Base-by-base conservation (phyloP, 1,140 invertebrate genomes). In the Microplitis mediator region DNA sequence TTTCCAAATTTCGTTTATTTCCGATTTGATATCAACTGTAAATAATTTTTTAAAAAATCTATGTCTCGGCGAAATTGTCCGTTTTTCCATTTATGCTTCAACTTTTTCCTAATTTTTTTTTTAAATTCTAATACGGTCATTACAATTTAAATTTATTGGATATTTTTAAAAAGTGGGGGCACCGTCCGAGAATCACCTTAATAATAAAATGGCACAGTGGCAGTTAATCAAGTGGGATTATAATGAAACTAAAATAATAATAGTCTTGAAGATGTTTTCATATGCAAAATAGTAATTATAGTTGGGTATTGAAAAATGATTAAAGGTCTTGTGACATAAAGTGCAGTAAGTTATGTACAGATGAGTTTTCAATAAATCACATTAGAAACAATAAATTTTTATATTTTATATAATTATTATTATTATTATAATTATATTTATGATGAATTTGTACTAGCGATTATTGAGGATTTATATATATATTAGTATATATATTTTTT, bases 361-460 rank as follows among this genome's bases (percentile, higher is more conserved):
- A 75, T 73, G 72, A 71, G 68, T 75, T 73, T 75, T 75, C 74
- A 75, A 75, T 75, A 75, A 75, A 75, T 69, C 50, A 71, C 71
- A 73, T 64, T 73, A 75, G 64, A 72, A 73, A 71, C 45, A 51
- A 75, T 58, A 62, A 52, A 54, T 67, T 35, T 35, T n/a, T n/a
- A 5, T 62, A 35, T 35, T 35, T n/a, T n/a, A 36, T n/a, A 35
- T 31, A 32, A 60, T 60, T 11, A 31, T 31, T 9, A 32, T 60
- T 32, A 58, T 31, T 60, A 31, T 60, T 60, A 60, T 32, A 9
- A 23, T 31, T 60, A 11, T 9, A 60, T 34, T 31, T 3, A 31
- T 60, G 11, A 9, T 54, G 11, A 11, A 11, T 45, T 11, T 9
- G 11, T 11, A 45, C 11, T 45, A 45, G 6, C 3, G 11, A 45